Evolutionary conservation across 2,797 vertebrate genomes (phyloP).

Genomic region (Cirrhinus mrigala): DNA sequence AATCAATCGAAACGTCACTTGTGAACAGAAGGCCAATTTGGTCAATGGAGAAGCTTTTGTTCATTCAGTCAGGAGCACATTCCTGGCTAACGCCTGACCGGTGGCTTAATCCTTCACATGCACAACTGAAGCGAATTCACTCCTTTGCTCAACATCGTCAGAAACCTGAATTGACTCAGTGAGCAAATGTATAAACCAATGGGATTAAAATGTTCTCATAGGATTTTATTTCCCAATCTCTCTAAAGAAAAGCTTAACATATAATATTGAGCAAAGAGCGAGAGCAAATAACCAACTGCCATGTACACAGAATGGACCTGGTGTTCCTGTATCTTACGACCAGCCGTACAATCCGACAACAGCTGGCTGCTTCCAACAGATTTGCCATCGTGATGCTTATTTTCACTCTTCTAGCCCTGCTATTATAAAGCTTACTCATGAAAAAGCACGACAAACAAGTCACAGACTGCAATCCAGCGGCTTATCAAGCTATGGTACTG

Average conservation of each 20-base stretch:
- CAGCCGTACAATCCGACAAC: not conserved
- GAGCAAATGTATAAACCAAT: slow-evolving; percentile 37
- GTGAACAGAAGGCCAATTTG: slow-evolving; percentile 4
- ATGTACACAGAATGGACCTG: not conserved
- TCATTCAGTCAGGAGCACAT: slow-evolving; percentile 56
- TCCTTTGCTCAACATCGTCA: not conserved
- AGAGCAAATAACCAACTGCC: slow-evolving; percentile 12
- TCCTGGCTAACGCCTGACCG: slow-evolving; percentile 42
- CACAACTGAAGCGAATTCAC: slow-evolving; percentile 21
- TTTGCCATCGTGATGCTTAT: slow-evolving; percentile 8
- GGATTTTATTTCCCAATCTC: slow-evolving; percentile 28
- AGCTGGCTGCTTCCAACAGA: slow-evolving; percentile 33
- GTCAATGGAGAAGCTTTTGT: slow-evolving; percentile 25
- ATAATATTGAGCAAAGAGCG: not conserved
- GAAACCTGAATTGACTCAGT: slow-evolving; percentile 26
- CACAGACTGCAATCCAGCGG: slow-evolving; percentile 10
- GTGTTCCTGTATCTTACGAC: slow-evolving; percentile 5
- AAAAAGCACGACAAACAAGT: slow-evolving; percentile 2
- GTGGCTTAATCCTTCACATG: slow-evolving; percentile 45
- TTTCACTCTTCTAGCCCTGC: slow-evolving; percentile 4
- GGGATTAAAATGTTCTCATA: slow-evolving; percentile 24
- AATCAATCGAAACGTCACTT: not conserved
- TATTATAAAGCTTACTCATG: slow-evolving; percentile 20
- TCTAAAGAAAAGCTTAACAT: slow-evolving; percentile 19
- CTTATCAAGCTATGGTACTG: slow-evolving; percentile 17